A percentile compares a stretch with the other conserved stretches of the same genome.
Evolutionary conservation across 1,140 invertebrate species (phyloP).

Genomic region (Heterodera schachtii): DNA sequence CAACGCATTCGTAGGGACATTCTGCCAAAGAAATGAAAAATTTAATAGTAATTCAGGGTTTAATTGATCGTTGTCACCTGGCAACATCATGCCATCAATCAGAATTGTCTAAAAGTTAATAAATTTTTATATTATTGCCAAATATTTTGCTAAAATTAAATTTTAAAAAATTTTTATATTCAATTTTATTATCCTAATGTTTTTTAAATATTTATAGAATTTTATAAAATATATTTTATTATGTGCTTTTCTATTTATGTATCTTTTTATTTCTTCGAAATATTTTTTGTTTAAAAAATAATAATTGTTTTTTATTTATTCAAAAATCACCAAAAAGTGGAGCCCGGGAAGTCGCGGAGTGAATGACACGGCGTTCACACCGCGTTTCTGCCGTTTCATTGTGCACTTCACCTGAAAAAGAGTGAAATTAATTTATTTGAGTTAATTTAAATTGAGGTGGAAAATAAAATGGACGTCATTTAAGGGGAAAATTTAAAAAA

Average conservation of each 20-base stretch:
- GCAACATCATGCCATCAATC: constrained; percentile 66
- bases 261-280: no score
- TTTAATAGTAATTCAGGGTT: background rate
- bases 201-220: no score
- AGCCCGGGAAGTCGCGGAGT: constrained; percentile 55
- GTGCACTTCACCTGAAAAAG: constrained; percentile 36
- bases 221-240: no score
- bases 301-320: background rate
- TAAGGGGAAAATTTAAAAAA: no score
- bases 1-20: constrained; percentile 60
- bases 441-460: no score
- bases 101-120: constrained; percentile 35
- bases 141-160: no score
- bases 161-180: no score
- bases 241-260: no score
- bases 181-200: no score
- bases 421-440: no score
- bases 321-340: constrained; percentile 53
- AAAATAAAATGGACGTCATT: no score
- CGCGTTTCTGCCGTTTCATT: constrained; percentile 54
- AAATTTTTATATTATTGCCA: no score
- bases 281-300: constrained; percentile 3
- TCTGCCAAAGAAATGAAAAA: constrained; percentile 51
- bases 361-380: constrained; percentile 59
- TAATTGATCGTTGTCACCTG: constrained; percentile 45